Base-by-base conservation (phyloP, 2,797 vertebrate species). In the Muscicapa comitata region DNA sequence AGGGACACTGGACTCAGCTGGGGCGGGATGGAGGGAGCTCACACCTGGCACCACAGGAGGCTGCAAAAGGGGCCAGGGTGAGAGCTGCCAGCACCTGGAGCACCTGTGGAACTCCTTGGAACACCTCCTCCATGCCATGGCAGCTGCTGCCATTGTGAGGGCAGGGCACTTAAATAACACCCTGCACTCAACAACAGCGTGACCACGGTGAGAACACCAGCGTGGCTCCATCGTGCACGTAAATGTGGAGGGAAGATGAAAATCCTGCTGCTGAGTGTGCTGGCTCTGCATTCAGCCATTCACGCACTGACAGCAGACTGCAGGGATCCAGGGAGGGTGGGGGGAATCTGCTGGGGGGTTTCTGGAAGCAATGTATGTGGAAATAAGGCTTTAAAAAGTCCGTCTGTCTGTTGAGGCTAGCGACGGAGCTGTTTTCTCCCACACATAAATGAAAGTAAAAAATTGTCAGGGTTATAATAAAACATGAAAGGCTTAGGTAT, bases 401-500 rank as follows among this genome's bases (percentile, higher is more conserved):
- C 73, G 89, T 70, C 88, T 77, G 70, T 77, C 61, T 75, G 82
- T 59, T 43, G 72, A 61, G 67, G 55, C 81, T 84, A 58, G 81
- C 11, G 45, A 59, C 91, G 33, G 55, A 74, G 70, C 85, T 90
- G 68, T 97, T 74, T 89, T 48, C 48, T 58, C 57, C 74, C 0
- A 24, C 90, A 92, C 91, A 90, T 94, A 98, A 97, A 98, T 97
- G 97, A 94, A 97, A 96, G 96, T 86, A 96, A 97, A 93, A 87
- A 96, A 97, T 93, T 47, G 51, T 40, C 84, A 86, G 93, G 54
- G 92, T 97, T 96, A 97, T 97, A 96, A 98, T 97, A 97, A 97
- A 97, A 98, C 96, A 98, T 97, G 98, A 98, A 98, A 98, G 98
- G 96, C 97, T 97, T 98, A 97, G 88, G 96, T 70, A 88, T 97